A percentile compares a stretch with the other conserved stretches of the same genome.
These are phyloP conservation scores for Acropora yongei DNA, from an alignment of 64 coral and sea anemone genomes.

Conservation along the genomic window DNA sequence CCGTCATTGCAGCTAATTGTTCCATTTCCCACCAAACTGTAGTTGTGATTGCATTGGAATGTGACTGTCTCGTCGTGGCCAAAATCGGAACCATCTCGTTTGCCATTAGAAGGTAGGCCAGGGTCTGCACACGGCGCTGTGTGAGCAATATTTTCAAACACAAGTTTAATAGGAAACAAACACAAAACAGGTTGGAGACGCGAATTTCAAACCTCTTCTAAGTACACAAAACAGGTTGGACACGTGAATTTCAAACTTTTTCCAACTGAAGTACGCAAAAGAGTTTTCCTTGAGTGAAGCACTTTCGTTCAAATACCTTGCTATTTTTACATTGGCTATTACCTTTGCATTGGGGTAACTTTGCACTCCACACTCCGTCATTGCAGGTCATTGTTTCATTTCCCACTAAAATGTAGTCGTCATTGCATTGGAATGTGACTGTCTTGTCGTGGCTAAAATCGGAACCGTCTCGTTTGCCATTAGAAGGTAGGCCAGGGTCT, in stretches of 20 bases:
- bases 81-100: neutral
- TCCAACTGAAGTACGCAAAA: no score
- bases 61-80: neutral
- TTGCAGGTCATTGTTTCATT: neutral
- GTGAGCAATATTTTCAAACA: neutral
- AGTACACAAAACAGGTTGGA: no score
- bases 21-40: neutral
- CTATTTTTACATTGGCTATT: neutral
- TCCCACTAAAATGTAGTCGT: neutral
- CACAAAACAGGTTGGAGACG: no score
- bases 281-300: neutral
- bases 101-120: neutral
- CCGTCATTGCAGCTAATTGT: neutral
- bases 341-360: conserved; percentile 42
- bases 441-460: neutral
- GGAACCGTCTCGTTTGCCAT: neutral
- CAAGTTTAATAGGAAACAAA: no score
- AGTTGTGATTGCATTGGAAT: neutral
- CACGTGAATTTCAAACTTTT: neutral
- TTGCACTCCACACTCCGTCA: conserved; percentile 12
- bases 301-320: neutral
- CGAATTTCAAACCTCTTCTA: no score
- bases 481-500: neutral
- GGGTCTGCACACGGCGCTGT: neutral
- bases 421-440: neutral